phyloP scores from a whole-genome alignment of 64 coral and sea anemone species.

The Montipora efflorescens region DNA sequence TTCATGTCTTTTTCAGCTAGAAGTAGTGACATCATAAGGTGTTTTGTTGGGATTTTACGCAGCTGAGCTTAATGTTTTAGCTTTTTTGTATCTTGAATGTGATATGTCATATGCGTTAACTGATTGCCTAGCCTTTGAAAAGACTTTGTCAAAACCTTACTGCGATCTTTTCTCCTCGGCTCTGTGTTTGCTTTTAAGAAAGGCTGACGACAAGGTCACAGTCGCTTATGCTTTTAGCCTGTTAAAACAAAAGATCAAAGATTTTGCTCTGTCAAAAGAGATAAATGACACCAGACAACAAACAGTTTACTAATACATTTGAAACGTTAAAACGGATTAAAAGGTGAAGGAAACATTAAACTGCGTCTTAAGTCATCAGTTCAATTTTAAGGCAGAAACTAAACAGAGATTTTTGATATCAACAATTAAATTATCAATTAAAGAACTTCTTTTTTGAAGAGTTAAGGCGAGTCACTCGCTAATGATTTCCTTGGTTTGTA shows the following conservation, averaged over 20 bases:
- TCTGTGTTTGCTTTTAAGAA: constrained; percentile 21
- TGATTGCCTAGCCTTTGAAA: not conserved
- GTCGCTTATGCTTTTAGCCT: constrained; percentile 46
- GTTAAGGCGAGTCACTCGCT: not conserved
- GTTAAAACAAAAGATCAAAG: constrained; percentile 32
- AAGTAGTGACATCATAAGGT: not conserved
- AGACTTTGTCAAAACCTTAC: not conserved
- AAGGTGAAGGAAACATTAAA: not conserved
- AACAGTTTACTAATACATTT: constrained; percentile 27
- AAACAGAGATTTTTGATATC: no score
- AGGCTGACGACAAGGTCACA: not conserved
- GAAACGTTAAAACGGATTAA: not conserved
- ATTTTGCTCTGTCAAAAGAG: not conserved
- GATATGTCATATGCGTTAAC: not conserved
- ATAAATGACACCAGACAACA: not conserved
- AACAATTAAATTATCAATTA: no score
- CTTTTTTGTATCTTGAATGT: not conserved
- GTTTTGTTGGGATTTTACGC: not conserved
- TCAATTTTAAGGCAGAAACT: not conserved
- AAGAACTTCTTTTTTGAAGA: not conserved
- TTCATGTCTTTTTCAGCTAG: not conserved
- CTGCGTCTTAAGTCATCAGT: not conserved
- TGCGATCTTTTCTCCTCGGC: not conserved
- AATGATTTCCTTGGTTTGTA: not conserved
- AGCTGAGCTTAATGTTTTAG: constrained; percentile 7